Evolutionary conservation across 2,113 vertebrate genomes (phyloP).

Genomic region (Callaeas wilsoni): DNA sequence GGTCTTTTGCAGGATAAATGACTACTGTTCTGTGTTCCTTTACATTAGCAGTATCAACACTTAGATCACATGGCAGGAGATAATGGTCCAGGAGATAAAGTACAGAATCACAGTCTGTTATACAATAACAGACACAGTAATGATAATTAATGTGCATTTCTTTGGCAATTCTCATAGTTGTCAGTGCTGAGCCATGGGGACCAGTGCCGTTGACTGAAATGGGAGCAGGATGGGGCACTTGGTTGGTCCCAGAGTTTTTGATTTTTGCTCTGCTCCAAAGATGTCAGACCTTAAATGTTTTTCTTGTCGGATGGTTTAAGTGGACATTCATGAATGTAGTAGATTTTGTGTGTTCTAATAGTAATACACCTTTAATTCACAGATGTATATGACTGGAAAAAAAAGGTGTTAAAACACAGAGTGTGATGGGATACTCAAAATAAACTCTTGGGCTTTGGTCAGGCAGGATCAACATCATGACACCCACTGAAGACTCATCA

Average conservation of each 20-base stretch:
- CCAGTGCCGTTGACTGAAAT: not conserved
- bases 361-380: not conserved
- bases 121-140: slow-evolving; percentile 66
- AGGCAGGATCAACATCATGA: not conserved
- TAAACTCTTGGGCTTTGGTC: not conserved
- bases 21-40: slow-evolving; percentile 78
- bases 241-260: not conserved
- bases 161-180: slow-evolving; percentile 50
- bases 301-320: not conserved
- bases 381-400: not conserved
- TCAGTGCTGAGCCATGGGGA: not conserved
- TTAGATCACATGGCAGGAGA: slow-evolving; percentile 73
- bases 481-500: not conserved
- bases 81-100: slow-evolving; percentile 67
- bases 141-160: slow-evolving; percentile 57
- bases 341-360: not conserved
- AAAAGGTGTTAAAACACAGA: not conserved
- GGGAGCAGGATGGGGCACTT: not conserved
- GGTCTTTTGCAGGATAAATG: slow-evolving; percentile 78
- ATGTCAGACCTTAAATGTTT: not conserved
- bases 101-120: slow-evolving; percentile 61
- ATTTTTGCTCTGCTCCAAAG: not conserved
- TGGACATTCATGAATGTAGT: rapidly evolving
- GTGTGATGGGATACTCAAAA: not conserved
- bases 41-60: slow-evolving; percentile 72